Percentiles rank a stretch among this genome's conserved stretches.
Evolutionary conservation across 2,797 vertebrate species (phyloP).

Genomic region (Sebastes oblongus): DNA sequence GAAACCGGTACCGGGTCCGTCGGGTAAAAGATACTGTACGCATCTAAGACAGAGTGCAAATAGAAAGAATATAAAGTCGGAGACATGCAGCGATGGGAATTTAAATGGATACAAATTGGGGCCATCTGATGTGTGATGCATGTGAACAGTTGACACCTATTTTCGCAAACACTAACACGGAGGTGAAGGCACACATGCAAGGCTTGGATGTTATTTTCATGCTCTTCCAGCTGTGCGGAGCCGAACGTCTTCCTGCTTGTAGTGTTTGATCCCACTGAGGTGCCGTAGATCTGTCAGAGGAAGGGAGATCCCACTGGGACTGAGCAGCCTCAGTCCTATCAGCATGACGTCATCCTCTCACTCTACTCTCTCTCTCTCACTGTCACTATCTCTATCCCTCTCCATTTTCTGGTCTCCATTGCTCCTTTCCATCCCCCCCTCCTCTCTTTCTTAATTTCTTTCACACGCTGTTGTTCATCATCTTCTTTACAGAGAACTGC

Average conservation of each 20-base stretch:
- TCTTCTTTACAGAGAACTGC: neutral
- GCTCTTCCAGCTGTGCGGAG: constrained; percentile 64
- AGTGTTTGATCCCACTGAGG: constrained; percentile 70
- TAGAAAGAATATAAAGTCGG: neutral
- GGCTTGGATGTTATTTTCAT: constrained; percentile 61
- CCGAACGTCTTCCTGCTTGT: constrained; percentile 62
- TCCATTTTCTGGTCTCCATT: constrained; percentile 1
- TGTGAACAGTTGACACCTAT: constrained; percentile 17
- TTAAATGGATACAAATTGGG: neutral
- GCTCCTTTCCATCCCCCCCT: neutral
- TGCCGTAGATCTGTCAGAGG: constrained; percentile 68
- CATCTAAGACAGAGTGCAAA: neutral
- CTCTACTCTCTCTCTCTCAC: constrained; percentile 11
- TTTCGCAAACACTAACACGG: neutral
- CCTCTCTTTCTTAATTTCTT: neutral
- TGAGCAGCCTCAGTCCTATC: constrained; percentile 42
- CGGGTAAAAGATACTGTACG: neutral
- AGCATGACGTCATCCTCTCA: constrained; percentile 63
- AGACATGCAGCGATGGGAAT: neutral
- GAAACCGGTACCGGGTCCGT: too few species aligned
- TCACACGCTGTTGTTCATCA: constrained; percentile 1
- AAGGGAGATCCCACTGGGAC: constrained; percentile 65
- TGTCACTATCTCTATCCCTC: constrained; percentile 1
- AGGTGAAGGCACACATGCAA: constrained; percentile 13
- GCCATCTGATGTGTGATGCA: constrained; percentile 7